Evolutionary conservation across 2,888 invertebrate species (phyloP).

Genomic region (Tipula vernalis): DNA sequence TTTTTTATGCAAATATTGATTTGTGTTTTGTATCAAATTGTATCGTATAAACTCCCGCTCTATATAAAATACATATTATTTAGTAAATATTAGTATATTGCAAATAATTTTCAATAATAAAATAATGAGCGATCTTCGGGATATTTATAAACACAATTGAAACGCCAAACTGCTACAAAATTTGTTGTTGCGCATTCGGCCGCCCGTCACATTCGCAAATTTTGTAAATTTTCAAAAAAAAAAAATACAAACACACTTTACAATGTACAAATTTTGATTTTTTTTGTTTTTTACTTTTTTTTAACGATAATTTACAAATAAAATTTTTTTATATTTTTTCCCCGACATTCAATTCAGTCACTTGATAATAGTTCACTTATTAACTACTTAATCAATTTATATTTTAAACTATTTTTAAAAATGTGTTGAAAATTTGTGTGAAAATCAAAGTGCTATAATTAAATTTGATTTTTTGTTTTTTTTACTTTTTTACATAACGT

Average conservation of each 20-base stretch:
- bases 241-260: neutral
- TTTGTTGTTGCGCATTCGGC: neutral
- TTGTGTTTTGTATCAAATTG: neutral
- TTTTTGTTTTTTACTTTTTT: neutral
- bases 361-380: neutral
- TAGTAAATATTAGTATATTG: neutral
- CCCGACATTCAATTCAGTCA: neutral
- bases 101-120: neutral
- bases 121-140: neutral
- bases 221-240: neutral
- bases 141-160: neutral
- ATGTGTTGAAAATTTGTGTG: neutral
- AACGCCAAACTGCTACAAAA: neutral
- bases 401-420: neutral
- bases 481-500: neutral
- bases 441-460: neutral
- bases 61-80: neutral
- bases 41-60: neutral
- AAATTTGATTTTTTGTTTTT: neutral
- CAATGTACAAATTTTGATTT: neutral
- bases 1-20: neutral
- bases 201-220: neutral
- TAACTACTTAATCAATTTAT: neutral
- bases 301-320: neutral
- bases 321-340: neutral